Evolutionary conservation across 2,113 vertebrate genomes (phyloP).

Genomic region (Gobiocypris rarus): DNA sequence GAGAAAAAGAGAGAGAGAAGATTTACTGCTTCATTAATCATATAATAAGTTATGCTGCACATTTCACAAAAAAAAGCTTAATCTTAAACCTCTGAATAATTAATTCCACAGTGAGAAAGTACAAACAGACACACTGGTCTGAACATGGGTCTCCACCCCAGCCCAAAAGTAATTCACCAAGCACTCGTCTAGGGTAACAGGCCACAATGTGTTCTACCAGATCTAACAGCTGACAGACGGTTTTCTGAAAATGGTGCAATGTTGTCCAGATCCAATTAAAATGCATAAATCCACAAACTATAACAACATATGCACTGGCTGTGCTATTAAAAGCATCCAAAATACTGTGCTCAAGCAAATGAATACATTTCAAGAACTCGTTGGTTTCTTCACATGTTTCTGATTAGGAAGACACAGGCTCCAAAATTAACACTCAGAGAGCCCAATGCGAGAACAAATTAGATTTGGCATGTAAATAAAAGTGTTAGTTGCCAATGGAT

Average conservation of each 20-base stretch:
- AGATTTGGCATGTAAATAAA: background rate
- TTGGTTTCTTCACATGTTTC: constrained; percentile 42
- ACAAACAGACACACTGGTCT: constrained; percentile 60
- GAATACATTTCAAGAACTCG: constrained; percentile 15
- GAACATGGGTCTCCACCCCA: constrained; percentile 52
- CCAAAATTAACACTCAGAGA: background rate
- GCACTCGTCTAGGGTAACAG: constrained; percentile 59
- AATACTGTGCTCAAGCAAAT: constrained; percentile 15
- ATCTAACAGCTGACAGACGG: constrained; percentile 60
- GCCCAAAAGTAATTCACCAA: constrained; percentile 68
- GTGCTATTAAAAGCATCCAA: constrained; percentile 23
- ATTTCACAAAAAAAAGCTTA: constrained; percentile 53
- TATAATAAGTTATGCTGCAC: constrained; percentile 58
- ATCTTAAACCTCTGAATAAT: constrained; percentile 63
- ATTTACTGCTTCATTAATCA: constrained; percentile 63
- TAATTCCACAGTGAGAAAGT: constrained; percentile 58
- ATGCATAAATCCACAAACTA: constrained; percentile 11
- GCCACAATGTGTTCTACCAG: constrained; percentile 57
- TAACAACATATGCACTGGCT: constrained; percentile 14
- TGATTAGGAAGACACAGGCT: constrained; percentile 1
- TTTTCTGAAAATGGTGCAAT: constrained; percentile 52
- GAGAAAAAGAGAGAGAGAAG: constrained; percentile 35
- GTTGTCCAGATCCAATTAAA: constrained; percentile 38
- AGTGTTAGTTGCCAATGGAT: background rate
- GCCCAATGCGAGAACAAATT: background rate